Evolutionary conservation across 2,797 vertebrate species (phyloP).

Genomic region (Tiaroga cobitis): DNA sequence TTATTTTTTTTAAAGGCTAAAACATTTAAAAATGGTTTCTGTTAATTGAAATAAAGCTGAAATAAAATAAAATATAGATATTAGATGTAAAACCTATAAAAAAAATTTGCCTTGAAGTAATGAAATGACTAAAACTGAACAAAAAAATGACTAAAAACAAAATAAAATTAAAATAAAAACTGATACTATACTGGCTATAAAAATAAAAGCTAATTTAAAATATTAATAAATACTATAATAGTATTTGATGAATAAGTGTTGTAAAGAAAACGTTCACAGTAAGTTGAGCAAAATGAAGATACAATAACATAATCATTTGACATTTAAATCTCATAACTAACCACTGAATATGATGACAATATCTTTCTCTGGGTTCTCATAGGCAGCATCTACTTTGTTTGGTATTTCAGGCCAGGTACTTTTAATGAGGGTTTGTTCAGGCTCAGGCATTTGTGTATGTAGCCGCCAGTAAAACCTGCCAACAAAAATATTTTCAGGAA

Average conservation of each 20-base stretch:
- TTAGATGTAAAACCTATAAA: neutral
- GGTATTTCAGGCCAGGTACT: constrained; percentile 93
- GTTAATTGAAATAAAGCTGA: neutral
- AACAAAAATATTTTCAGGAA: neutral
- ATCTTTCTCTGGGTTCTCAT: constrained; percentile 87
- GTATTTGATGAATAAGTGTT: neutral
- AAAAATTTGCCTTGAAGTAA: neutral
- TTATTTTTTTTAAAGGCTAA: too few relatives aligned
- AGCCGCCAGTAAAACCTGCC: constrained; percentile 94
- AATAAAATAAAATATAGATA: neutral
- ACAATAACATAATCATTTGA: neutral
- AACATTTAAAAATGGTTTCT: neutral
- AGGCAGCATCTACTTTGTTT: constrained; percentile 91
- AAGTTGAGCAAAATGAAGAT: neutral
- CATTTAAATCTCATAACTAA: constrained; percentile 57
- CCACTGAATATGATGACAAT: constrained; percentile 79
- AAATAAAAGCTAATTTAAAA: neutral
- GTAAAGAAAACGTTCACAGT: neutral
- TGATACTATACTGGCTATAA: neutral
- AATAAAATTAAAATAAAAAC: too few relatives aligned
- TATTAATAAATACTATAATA: neutral
- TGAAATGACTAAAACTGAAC: neutral
- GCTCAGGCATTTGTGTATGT: constrained; percentile 88
- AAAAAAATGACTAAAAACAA: neutral
- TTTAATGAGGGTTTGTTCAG: constrained; percentile 85